Percentiles rank a stretch among this genome's conserved stretches.
Conservation (phyloP, 2,797 vertebrate species). For the Knipowitschia caucasica region DNA sequence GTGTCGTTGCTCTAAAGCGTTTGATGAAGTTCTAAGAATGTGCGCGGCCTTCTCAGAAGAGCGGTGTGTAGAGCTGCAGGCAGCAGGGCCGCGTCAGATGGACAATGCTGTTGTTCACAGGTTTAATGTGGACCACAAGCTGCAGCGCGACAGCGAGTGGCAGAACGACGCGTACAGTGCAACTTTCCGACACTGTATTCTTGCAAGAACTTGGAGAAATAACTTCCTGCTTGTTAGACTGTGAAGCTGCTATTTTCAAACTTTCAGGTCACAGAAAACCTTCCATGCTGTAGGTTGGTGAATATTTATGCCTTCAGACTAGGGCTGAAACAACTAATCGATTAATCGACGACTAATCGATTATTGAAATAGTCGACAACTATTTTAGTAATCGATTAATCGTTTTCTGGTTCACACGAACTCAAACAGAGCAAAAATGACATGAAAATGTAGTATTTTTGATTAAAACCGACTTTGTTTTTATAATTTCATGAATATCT, state of each 20-base stretch:
- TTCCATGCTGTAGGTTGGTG: background rate
- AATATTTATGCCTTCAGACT: too few species aligned
- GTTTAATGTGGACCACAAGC: background rate
- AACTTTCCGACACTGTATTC: background rate
- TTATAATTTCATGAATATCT: too few species aligned
- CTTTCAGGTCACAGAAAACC: background rate
- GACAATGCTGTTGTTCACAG: background rate
- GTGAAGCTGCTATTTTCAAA: background rate
- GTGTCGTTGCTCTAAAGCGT: background rate
- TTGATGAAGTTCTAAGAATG: constrained; percentile 3
- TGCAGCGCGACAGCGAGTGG: background rate
- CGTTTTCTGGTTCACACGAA: too few species aligned
- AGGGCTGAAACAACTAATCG: too few species aligned
- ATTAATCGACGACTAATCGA: too few species aligned
- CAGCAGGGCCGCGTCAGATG: constrained; percentile 2
- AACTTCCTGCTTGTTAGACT: background rate
- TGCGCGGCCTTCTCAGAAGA: background rate
- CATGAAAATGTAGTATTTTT: too few species aligned
- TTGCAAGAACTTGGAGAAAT: background rate
- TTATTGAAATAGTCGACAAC: too few species aligned
- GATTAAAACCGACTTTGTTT: too few species aligned
- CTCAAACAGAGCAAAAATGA: too few species aligned
- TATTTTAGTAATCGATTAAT: too few species aligned
- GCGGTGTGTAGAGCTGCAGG: constrained; percentile 5
- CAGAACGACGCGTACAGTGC: background rate